Evolutionary conservation across 2,888 invertebrate species (phyloP).

Genomic region (Chloroclysta siterata): DNA sequence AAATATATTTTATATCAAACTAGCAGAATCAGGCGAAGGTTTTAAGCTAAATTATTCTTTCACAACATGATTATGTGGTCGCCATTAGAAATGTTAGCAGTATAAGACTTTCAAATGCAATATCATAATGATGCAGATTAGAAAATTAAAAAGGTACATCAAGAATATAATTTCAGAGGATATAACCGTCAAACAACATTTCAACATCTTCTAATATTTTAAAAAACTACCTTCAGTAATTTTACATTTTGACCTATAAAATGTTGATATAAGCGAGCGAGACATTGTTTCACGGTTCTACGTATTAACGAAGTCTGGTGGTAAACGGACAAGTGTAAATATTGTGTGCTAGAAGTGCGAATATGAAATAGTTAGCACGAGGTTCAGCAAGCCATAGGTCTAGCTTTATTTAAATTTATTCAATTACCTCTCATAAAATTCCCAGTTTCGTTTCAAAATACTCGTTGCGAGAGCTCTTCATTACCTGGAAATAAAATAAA

Average conservation of each 20-base stretch:
- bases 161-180: background rate
- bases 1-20: no score
- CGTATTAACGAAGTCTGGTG: no score
- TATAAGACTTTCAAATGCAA: background rate
- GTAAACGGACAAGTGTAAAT: background rate
- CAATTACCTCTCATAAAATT: constrained; percentile 75
- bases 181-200: no score
- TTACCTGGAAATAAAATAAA: constrained; percentile 62
- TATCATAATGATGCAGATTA: background rate
- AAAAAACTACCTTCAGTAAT: no score
- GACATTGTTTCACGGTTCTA: no score
- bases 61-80: background rate
- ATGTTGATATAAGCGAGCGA: no score
- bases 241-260: no score
- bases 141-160: background rate
- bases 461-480: constrained; percentile 66
- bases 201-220: no score
- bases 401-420: constrained; percentile 40
- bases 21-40: background rate
- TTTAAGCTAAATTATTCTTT: background rate
- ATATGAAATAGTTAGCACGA: constrained; percentile 38
- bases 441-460: constrained; percentile 69
- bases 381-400: constrained; percentile 43
- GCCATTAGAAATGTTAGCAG: background rate
- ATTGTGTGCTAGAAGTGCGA: background rate